A percentile compares a stretch with the other conserved stretches of the same genome.
phyloP scores from a whole-genome alignment of 2,113 vertebrate species.

The Pollachius pollachius region DNA sequence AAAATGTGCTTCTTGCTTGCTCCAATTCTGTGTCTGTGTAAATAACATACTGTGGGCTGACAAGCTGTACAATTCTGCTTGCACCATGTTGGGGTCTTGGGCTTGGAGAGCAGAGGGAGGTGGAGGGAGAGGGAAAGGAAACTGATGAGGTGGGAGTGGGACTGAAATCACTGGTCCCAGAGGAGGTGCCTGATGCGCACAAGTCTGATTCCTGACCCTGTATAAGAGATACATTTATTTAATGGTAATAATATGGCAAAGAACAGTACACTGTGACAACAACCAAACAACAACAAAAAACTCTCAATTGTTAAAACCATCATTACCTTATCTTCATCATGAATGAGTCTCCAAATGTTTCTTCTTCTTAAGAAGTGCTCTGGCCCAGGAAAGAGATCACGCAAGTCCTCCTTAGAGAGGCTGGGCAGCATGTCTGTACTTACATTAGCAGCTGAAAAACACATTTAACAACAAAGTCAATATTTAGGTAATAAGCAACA shows the following conservation, averaged over 20 bases:
- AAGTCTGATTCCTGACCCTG: neutral
- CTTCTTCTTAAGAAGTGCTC: constrained; percentile 23
- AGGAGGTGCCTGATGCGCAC: neutral
- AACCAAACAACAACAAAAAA: too few relatives aligned
- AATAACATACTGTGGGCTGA: constrained; percentile 10
- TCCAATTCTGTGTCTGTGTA: constrained; percentile 12
- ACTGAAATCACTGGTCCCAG: neutral
- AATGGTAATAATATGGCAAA: constrained; percentile 1
- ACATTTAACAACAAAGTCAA: constrained; percentile 5
- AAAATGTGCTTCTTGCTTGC: constrained; percentile 5
- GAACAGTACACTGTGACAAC: neutral
- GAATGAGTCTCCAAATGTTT: constrained; percentile 18
- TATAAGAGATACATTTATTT: neutral
- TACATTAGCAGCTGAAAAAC: constrained; percentile 30
- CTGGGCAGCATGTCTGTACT: constrained; percentile 18
- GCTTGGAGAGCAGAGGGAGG: neutral
- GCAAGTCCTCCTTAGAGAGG: constrained; percentile 19
- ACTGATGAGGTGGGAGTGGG: neutral
- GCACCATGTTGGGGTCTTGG: constrained; percentile 3
- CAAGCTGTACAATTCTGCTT: constrained; percentile 7
- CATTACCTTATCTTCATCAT: constrained; percentile 12
- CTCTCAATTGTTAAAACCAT: neutral
- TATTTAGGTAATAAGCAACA: constrained; percentile 1
- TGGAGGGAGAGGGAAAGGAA: neutral
- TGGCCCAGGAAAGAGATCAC: constrained; percentile 23